Base-by-base conservation (phyloP, 2,888 invertebrate species). In the Pseudoips prasinana region DNA sequence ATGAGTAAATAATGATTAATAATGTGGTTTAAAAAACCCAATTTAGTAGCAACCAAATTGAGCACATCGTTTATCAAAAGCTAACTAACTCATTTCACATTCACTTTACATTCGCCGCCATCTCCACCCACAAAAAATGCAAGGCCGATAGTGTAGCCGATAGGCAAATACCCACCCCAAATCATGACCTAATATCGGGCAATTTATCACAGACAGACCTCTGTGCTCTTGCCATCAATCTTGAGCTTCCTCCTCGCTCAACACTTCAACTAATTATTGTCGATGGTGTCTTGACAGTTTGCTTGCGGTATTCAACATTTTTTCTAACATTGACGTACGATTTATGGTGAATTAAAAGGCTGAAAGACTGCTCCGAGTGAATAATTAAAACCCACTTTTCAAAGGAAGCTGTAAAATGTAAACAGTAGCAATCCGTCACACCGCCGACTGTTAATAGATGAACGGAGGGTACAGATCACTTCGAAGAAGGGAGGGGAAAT, bases 161-260 rank as follows among this genome's bases (percentile, higher is more conserved):
- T 85, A 86, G 77, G 85, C 83, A 86, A 86, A 87, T 85, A 79
- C 74, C 74, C 74, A 54, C 55, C 70, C 74, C 71, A 71, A 86
- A 85, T 85, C 83, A 85, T 85, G 85, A 85, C 83, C 84, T 85
- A 82, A 85, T 83, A 85, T 83, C 69, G 69, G 63, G 83, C 76
- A 81, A 86, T 87, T 84, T 83, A 86, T 87, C 87, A 87, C 84
- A 71, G 83, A 76, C 82, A 84, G 76, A 81, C 84, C 84, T 83
- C 78, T 78, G 82, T 79, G 78, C 73, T 67, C 59, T 39, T 50
- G 64, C 74, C 81, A 87, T 87, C 87, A 87, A 87, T 87, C 87
- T 86, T 81, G 68, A 61, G 73, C 69, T 78, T 78, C 75, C 77
- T 79, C 53, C 73, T 62, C 74, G 77, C 77, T 82, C 76, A 80